phyloP scores from a whole-genome alignment of 35 echinoderm and acorn worm genomes.

The Apostichopus parvimensis region DNA sequence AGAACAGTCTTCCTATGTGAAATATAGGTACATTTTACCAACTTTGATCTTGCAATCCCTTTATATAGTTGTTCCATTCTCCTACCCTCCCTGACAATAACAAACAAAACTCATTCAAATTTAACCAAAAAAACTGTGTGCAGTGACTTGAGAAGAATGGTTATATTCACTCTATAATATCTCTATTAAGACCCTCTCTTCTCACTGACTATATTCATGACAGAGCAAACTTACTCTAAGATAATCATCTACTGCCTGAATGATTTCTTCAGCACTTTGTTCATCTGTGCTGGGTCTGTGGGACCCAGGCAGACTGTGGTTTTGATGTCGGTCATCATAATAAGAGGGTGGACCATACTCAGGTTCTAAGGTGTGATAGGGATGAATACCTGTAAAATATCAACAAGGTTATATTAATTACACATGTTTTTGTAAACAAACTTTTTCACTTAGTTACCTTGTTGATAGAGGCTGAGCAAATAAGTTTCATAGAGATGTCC shows the following conservation, averaged over 20 bases:
- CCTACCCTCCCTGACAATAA: neutral
- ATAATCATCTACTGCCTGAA: conserved; percentile 54
- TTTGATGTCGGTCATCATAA: conserved; percentile 24
- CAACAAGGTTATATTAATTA: no score
- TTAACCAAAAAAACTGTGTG: neutral
- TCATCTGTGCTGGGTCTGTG: neutral
- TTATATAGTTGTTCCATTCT: neutral
- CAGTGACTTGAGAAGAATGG: no score
- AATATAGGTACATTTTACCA: no score
- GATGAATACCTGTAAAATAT: conserved; percentile 30
- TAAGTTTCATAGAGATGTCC: no score
- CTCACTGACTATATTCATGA: no score
- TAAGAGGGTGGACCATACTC: conserved; percentile 46
- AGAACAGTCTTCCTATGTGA: no score
- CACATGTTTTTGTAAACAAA: no score
- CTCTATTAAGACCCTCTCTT: neutral
- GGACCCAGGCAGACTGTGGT: neutral
- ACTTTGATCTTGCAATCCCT: no score
- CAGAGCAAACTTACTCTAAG: conserved; percentile 20
- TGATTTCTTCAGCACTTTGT: conserved; percentile 43
- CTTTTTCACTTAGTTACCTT: no score
- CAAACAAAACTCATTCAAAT: no score
- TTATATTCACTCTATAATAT: no score
- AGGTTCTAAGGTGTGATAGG: conserved; percentile 53
- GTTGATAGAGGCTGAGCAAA: no score